A percentile compares a stretch with the other conserved stretches of the same genome.
These are phyloP conservation scores for Sakesphorus luctuosus DNA, from an alignment of 2,113 vertebrate genomes.

Conservation along the genomic window DNA sequence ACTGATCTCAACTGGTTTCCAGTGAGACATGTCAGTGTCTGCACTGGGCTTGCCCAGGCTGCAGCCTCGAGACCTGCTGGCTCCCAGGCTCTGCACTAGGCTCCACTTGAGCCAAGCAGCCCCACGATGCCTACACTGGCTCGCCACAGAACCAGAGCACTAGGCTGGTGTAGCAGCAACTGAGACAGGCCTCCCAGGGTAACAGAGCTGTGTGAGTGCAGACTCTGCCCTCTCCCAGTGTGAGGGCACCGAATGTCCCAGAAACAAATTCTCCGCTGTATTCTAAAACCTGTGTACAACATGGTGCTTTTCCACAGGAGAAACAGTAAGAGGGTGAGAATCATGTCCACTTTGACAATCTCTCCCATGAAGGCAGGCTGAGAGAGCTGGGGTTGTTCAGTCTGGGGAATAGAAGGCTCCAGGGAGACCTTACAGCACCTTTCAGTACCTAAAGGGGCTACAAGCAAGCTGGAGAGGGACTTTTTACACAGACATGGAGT, in stretches of 20 bases:
- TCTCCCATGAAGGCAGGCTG: neutral
- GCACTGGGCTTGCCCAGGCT: neutral
- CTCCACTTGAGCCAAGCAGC: neutral
- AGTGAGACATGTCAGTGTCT: neutral
- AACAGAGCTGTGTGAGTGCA: neutral
- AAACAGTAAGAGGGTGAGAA: neutral
- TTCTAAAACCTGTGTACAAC: neutral
- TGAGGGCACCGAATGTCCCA: neutral
- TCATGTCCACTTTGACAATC: neutral
- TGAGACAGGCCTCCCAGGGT: accelerated
- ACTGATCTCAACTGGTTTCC: neutral
- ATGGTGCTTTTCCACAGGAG: neutral
- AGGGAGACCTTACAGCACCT: neutral
- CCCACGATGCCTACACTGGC: accelerated
- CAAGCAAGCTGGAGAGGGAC: neutral
- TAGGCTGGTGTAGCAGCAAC: neutral
- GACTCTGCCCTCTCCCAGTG: neutral
- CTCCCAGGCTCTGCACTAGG: neutral
- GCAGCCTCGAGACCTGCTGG: neutral
- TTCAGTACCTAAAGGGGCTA: neutral
- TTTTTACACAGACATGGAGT: neutral
- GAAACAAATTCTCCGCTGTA: neutral
- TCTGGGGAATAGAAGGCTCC: neutral
- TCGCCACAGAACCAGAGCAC: neutral
- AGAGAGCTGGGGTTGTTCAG: neutral